Base-by-base conservation (phyloP, 2,888 invertebrate genomes). In the Aelia acuminata region DNA sequence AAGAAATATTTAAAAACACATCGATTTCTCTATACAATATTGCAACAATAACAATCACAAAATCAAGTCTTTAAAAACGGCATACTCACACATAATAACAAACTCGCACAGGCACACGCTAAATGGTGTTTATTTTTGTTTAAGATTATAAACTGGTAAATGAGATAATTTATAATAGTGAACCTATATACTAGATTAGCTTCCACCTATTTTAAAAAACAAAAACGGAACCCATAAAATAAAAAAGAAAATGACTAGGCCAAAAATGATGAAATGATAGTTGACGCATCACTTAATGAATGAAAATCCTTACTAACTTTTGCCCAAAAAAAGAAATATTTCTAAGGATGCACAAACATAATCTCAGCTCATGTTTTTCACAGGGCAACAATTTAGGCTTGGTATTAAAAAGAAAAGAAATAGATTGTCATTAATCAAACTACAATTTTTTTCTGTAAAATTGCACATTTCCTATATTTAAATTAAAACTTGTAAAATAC, bases 31-130 rank as follows among this genome's bases (percentile, higher is more conserved):
- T n/a, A 47, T n/a, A 80, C 43, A 80, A 80, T 43, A 80, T 22
- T 43, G 10, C 22, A 47, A 80, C 15, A 39, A 35, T 75, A 75
- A 75, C 22, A 43, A 80, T 80, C 43, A 80, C 80, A 80, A 35
- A 80, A 80, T 80, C 80, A 80, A 80, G 43, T 80, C 22, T 80
- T 80, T 22, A 43, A 80, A 80, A 80, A 80, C n/a, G 20, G n/a
- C 43, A 80, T n/a, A 43, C 22, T 43, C 35, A 80, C 80, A 80
- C 1, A 3, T 35, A n/a, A 80, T 43, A 80, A 80, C 39, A n/a
- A 80, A 80, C 43, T 43, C 80, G n/a, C n/a, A 80, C 43, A 47
- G 39, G n/a, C 80, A 80, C 80, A 43, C 80, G 5, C 43, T 80
- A 43, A 43, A 80, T 43, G 80, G 80, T 80, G 80, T 80, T 80